phyloP scores from a whole-genome alignment of 2,888 invertebrate genomes.

The Hoplodrina ambigua region DNA sequence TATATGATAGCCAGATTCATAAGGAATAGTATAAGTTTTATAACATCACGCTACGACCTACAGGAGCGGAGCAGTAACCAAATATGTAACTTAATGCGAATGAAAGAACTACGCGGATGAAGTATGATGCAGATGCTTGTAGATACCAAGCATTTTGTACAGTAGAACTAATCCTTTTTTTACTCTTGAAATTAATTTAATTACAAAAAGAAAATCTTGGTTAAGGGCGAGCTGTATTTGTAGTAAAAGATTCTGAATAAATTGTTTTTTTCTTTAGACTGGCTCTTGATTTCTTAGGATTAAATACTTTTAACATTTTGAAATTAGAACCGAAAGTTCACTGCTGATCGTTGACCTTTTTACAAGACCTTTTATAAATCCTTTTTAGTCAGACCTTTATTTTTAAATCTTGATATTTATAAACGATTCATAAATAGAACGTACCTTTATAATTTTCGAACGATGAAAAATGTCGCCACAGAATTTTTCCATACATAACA shows the following conservation, averaged over 20 bases:
- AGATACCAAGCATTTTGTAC: too few species aligned
- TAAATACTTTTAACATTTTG: neutral
- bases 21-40: too few species aligned
- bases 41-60: too few species aligned
- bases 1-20: too few species aligned
- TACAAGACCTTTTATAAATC: neutral
- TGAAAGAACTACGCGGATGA: too few species aligned
- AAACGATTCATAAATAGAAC: neutral
- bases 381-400: neutral
- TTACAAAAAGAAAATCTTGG: neutral
- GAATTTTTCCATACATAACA: too few species aligned
- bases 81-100: too few species aligned
- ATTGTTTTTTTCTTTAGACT: neutral
- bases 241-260: neutral
- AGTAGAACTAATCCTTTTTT: too few species aligned
- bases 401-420: conserved; percentile 12
- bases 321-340: neutral
- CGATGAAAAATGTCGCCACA: too few species aligned
- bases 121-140: too few species aligned
- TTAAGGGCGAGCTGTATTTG: neutral
- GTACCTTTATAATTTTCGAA: neutral
- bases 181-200: neutral
- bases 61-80: too few species aligned
- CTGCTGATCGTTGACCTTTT: neutral
- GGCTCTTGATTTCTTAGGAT: neutral